phyloP scores from a whole-genome alignment of 2,797 vertebrate species.

The Myotis vivesi region DNA sequence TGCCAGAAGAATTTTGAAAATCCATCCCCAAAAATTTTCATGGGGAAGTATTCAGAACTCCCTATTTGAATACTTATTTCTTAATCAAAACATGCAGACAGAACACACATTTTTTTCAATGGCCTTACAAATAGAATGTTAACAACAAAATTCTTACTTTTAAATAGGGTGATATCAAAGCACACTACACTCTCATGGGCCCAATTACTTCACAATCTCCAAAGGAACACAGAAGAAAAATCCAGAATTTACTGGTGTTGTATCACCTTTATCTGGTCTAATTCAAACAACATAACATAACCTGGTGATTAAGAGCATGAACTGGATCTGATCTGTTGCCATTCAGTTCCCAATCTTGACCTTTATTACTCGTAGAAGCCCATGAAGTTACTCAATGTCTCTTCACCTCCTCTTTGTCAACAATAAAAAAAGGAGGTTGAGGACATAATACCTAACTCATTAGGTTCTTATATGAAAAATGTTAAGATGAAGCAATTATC shows the following conservation, averaged over 20 bases:
- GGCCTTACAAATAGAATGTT: not conserved
- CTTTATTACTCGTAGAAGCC: not conserved
- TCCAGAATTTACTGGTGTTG: not conserved
- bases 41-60: not conserved
- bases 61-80: not conserved
- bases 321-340: not conserved
- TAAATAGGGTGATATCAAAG: not conserved
- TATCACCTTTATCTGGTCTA: not conserved
- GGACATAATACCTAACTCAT: not conserved
- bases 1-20: slow-evolving; percentile 29
- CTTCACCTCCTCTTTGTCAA: not conserved
- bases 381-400: not conserved
- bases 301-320: not conserved
- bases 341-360: not conserved
- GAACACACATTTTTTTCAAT: not conserved
- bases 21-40: not conserved
- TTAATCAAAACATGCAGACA: slow-evolving; percentile 9
- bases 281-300: not conserved
- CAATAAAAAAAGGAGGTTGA: not conserved
- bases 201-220: not conserved
- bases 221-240: not conserved
- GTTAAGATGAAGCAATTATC: not conserved
- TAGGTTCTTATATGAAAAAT: not conserved
- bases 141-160: slow-evolving; percentile 32
- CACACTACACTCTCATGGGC: not conserved